A percentile compares a stretch with the other conserved stretches of the same genome.
phyloP scores from a whole-genome alignment of 2,888 invertebrate species.

The Carpatolechia fugitivella region DNA sequence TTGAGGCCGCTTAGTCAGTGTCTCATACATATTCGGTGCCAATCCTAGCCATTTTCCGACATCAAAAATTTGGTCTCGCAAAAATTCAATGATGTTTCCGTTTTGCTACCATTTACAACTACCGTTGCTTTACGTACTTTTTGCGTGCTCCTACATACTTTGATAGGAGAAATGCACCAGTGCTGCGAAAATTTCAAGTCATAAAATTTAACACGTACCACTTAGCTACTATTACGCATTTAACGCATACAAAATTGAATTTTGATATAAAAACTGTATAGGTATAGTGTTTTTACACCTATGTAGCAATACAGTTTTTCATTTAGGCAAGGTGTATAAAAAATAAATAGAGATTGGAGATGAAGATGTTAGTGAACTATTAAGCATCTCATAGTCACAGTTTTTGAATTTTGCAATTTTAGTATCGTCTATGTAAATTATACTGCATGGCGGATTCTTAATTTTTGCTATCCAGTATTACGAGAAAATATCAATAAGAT shows the following conservation, averaged over 20 bases:
- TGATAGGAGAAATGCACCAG: background rate
- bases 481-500: no score
- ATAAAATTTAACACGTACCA: background rate
- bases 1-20: no score
- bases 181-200: background rate
- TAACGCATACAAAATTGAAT: background rate
- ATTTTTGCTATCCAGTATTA: no score
- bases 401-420: no score
- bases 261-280: background rate
- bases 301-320: background rate
- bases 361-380: no score
- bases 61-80: no score
- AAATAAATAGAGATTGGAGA: no score
- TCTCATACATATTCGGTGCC: no score
- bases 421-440: no score
- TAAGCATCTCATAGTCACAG: no score
- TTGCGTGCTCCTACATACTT: background rate
- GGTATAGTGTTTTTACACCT: background rate
- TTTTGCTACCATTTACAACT: background rate
- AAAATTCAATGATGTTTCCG: background rate
- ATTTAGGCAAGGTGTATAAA: background rate
- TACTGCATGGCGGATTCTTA: no score
- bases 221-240: conserved; percentile 4
- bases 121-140: background rate
- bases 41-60: no score